phyloP scores from a whole-genome alignment of 37 sponge, comb jelly and placozoan genomes.

The Axinella damicornis region DNA sequence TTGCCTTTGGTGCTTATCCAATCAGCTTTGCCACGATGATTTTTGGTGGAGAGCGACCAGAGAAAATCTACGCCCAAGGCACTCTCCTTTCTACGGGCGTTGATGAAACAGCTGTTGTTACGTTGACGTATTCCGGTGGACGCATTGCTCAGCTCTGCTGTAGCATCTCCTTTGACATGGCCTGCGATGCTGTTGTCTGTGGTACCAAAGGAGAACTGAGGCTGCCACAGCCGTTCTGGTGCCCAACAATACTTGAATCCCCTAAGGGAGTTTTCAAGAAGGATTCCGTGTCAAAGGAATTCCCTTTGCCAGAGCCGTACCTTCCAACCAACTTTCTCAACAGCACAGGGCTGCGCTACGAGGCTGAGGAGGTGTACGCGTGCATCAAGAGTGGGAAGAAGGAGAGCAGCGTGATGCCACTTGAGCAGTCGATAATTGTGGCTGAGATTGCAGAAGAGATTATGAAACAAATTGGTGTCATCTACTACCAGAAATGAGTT shows the following conservation, averaged over 20 bases:
- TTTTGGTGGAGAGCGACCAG: conserved; percentile 66
- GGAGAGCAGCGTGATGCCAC: conserved; percentile 64
- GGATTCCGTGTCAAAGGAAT: conserved; percentile 17
- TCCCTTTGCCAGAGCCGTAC: conserved; percentile 43
- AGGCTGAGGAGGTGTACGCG: conserved; percentile 66
- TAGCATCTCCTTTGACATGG: background rate
- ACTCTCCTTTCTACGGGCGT: conserved; percentile 16
- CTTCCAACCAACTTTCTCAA: conserved; percentile 46
- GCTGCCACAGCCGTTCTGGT: conserved; percentile 71
- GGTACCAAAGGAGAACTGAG: conserved; percentile 76
- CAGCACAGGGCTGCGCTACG: conserved; percentile 76
- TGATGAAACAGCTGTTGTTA: conserved; percentile 2
- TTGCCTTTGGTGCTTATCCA: conserved; percentile 83
- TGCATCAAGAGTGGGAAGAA: conserved; percentile 69
- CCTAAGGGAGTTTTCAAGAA: conserved; percentile 25
- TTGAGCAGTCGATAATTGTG: conserved; percentile 52
- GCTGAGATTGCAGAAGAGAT: conserved; percentile 66
- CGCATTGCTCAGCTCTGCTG: conserved; percentile 53
- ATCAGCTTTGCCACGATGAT: conserved; percentile 70
- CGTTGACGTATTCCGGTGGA: conserved; percentile 34
- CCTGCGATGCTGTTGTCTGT: conserved; percentile 57
- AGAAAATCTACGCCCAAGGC: conserved; percentile 57
- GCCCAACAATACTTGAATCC: conserved; percentile 66
- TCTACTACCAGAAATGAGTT: conserved; percentile 25
- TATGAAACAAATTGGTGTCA: conserved; percentile 63